Conservation (phyloP, 2,797 vertebrate species). For the Coendou prehensilis region DNA sequence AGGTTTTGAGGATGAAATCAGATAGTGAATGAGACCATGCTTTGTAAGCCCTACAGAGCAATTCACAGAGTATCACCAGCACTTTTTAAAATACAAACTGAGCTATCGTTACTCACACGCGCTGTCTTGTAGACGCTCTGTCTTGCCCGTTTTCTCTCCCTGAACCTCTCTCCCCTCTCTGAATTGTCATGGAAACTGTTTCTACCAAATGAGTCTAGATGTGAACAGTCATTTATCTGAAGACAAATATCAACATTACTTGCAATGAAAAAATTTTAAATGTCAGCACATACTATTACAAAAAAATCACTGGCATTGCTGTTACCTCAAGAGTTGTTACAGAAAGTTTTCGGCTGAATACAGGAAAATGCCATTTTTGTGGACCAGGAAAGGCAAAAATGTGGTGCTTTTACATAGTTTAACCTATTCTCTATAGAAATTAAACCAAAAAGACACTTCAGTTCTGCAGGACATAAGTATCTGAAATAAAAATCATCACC, state of each 20-base stretch:
- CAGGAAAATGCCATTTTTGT: constrained; percentile 24
- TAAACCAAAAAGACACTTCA: not conserved
- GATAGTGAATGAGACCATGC: constrained; percentile 67
- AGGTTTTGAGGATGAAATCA: constrained; percentile 71
- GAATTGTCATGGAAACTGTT: constrained; percentile 66
- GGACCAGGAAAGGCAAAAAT: constrained; percentile 15
- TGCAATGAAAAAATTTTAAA: not conserved
- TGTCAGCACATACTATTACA: not conserved
- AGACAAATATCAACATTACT: constrained; percentile 22
- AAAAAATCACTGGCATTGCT: constrained; percentile 26
- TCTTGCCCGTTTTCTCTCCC: constrained; percentile 57
- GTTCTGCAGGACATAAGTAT: not conserved
- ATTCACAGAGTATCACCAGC: constrained; percentile 67
- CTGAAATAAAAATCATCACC: constrained; percentile 12
- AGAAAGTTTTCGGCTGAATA: not conserved
- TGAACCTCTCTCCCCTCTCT: constrained; percentile 9
- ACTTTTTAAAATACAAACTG: constrained; percentile 60
- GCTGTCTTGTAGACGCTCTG: constrained; percentile 54
- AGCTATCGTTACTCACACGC: constrained; percentile 66
- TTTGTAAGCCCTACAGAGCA: constrained; percentile 65
- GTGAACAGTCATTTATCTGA: constrained; percentile 73
- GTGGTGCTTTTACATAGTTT: not conserved
- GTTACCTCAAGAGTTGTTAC: not conserved
- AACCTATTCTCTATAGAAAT: constrained; percentile 46
- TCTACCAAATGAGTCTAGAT: constrained; percentile 72